phyloP scores from a whole-genome alignment of 2,113 vertebrate species.

The Apodemus sylvaticus region DNA sequence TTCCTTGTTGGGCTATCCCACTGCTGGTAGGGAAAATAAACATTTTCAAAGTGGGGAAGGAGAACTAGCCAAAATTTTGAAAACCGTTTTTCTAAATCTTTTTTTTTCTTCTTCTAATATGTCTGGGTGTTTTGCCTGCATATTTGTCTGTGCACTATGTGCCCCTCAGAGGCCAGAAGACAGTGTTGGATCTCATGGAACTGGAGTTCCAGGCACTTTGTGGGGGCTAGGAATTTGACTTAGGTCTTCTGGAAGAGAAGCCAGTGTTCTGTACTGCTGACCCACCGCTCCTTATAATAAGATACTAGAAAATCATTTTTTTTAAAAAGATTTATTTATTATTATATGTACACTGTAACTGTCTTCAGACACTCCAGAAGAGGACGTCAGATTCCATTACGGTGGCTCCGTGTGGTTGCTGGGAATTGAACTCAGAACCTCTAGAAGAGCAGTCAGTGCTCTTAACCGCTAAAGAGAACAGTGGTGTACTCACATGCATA shows the following conservation, averaged over 20 bases:
- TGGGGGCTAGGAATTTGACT: background rate
- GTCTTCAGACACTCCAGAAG: too few relatives aligned
- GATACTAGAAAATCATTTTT: too few relatives aligned
- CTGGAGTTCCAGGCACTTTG: background rate
- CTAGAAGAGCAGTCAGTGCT: too few relatives aligned
- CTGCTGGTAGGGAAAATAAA: background rate
- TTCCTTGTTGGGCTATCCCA: background rate
- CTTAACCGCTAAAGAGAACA: too few relatives aligned
- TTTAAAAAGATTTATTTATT: too few relatives aligned
- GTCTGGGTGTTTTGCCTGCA: background rate
- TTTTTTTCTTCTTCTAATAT: background rate
- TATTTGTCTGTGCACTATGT: background rate
- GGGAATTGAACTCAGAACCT: too few relatives aligned
- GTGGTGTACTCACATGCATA: too few relatives aligned
- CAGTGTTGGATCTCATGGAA: background rate
- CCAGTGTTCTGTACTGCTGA: background rate
- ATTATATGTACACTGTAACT: too few relatives aligned
- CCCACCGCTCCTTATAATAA: background rate
- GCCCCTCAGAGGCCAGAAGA: background rate
- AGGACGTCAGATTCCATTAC: too few relatives aligned
- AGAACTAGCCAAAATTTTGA: background rate
- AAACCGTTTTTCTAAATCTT: background rate
- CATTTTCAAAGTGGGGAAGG: background rate
- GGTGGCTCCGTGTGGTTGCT: too few relatives aligned
- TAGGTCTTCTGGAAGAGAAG: background rate